phyloP scores from a whole-genome alignment of 2,113 vertebrate species.

The Panurus biarmicus region DNA sequence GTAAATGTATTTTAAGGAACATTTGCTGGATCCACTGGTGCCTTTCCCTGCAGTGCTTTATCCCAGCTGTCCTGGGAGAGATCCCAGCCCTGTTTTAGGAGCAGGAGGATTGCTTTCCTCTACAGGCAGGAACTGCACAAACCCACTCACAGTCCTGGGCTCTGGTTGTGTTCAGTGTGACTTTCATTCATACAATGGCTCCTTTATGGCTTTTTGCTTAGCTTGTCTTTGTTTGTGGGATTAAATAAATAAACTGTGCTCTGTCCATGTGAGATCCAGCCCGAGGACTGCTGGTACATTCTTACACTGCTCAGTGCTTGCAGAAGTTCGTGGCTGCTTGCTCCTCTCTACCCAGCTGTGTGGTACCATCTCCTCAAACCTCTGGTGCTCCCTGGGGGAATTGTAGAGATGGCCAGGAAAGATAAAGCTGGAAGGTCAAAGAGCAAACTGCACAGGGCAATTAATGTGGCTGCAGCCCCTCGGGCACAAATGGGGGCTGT shows the following conservation, averaged over 20 bases:
- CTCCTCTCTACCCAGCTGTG: not conserved
- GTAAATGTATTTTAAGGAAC: not conserved
- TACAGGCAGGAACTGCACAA: not conserved
- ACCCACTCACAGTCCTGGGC: too few species aligned
- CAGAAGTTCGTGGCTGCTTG: not conserved
- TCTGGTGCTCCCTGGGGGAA: not conserved
- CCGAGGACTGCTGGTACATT: not conserved
- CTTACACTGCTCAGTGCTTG: not conserved
- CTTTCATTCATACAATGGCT: not conserved
- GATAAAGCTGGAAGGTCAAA: constrained; percentile 12
- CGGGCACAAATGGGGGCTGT: not conserved
- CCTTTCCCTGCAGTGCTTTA: not conserved
- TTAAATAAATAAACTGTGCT: not conserved
- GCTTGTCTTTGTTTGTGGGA: not conserved
- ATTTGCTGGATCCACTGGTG: not conserved
- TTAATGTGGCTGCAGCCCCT: constrained; percentile 3
- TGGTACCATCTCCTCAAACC: not conserved
- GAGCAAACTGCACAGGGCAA: not conserved
- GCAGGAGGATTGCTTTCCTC: not conserved
- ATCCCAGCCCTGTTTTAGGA: not conserved
- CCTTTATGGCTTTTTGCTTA: not conserved
- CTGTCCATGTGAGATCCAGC: not conserved
- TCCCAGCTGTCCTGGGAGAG: not conserved
- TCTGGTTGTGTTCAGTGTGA: not conserved
- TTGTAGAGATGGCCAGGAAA: not conserved